Percentiles rank a stretch among this genome's conserved stretches.
These are phyloP conservation scores for Scaptomyza parva DNA, from an alignment of 2,888 invertebrate species.

Conservation along the genomic window DNA sequence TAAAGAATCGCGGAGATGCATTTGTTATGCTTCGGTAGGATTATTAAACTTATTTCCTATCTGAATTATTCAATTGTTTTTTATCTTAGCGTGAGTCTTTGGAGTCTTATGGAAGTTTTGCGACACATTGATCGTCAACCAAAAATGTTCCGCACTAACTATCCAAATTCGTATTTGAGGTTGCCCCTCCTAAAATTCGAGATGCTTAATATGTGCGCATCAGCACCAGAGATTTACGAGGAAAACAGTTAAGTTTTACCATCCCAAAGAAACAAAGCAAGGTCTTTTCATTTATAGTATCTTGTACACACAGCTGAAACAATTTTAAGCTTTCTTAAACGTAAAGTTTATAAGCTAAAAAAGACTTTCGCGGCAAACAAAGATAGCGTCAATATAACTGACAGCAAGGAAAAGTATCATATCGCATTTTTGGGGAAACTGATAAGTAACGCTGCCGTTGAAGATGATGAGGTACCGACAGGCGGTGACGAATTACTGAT, in stretches of 20 bases:
- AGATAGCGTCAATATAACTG: background rate
- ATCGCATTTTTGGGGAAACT: slow-evolving; percentile 46
- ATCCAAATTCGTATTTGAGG: slow-evolving; percentile 79
- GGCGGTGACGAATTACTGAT: slow-evolving; percentile 59
- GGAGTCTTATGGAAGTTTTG: slow-evolving; percentile 80
- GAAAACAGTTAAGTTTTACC: slow-evolving; percentile 69
- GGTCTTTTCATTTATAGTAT: background rate
- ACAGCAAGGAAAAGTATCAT: slow-evolving; percentile 67
- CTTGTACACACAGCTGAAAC: slow-evolving; percentile 59
- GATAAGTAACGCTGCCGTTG: background rate
- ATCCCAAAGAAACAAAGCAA: rapidly evolving
- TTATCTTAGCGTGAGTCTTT: slow-evolving; percentile 65
- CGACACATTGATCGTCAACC: slow-evolving; percentile 72
- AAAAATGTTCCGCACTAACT: slow-evolving; percentile 53
- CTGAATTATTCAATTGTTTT: background rate
- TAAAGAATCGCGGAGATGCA: slow-evolving; percentile 71
- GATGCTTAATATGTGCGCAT: slow-evolving; percentile 66
- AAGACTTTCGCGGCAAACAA: slow-evolving; percentile 44
- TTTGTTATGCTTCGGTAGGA: slow-evolving; percentile 76
- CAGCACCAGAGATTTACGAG: slow-evolving; percentile 77
- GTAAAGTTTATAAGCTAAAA: slow-evolving; percentile 69
- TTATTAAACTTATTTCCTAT: background rate
- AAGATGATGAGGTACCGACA: slow-evolving; percentile 17
- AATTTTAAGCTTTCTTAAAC: slow-evolving; percentile 69
- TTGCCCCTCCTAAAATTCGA: slow-evolving; percentile 83